These are phyloP conservation scores for Coelinius sp. DNA, from an alignment of 2,888 invertebrate species.

Conservation along the genomic window DNA sequence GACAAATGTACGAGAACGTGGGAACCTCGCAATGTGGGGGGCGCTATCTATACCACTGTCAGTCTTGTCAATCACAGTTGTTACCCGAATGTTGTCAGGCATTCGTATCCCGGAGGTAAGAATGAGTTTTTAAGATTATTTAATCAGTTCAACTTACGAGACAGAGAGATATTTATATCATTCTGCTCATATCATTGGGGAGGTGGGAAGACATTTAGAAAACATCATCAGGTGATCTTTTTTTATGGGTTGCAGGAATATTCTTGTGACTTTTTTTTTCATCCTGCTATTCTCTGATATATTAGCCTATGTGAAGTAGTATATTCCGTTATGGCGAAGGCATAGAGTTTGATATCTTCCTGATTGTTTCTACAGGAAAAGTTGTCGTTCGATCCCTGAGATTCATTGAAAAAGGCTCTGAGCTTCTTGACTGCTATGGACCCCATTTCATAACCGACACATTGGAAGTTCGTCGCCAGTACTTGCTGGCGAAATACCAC, in stretches of 20 bases:
- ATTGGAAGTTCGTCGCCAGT: conserved; percentile 59
- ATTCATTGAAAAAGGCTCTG: conserved; percentile 67
- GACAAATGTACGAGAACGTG: conserved; percentile 56
- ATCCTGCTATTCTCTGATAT: no score
- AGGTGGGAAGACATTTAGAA: no score
- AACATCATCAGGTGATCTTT: background rate
- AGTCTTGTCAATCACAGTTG: conserved; percentile 72
- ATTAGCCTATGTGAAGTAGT: no score
- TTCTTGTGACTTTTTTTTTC: no score
- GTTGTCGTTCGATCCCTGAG: conserved; percentile 63
- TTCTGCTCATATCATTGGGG: no score
- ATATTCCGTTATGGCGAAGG: no score
- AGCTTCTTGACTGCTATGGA: conserved; percentile 72
- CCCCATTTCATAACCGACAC: conserved; percentile 67
- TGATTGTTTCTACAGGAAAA: conserved; percentile 52
- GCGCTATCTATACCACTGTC: conserved; percentile 71
- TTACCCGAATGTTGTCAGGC: conserved; percentile 70
- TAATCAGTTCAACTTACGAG: background rate
- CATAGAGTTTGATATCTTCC: background rate
- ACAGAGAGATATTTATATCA: no score
- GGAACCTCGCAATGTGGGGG: conserved; percentile 68
- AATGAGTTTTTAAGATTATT: conserved; percentile 26
- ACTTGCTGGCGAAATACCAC: conserved; percentile 68
- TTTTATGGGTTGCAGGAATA: no score
- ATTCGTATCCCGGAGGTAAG: conserved; percentile 64